Evolutionary conservation across 2,797 vertebrate species (phyloP).

Genomic region (Pygocentrus nattereri): DNA sequence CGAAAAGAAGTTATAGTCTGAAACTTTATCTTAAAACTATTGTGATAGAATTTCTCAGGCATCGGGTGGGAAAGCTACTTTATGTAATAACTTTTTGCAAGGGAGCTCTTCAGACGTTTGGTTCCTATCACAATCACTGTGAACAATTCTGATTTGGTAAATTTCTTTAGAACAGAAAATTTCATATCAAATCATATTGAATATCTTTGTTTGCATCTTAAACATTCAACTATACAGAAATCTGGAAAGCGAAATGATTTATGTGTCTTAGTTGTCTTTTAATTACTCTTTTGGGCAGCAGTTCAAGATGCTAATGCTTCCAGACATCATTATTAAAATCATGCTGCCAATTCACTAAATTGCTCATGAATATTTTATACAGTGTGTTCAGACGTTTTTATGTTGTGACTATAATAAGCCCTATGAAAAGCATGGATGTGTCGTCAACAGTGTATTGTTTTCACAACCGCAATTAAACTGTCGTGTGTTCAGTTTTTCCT

Average conservation of each 20-base stretch:
- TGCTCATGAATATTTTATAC: not conserved
- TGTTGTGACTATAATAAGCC: not conserved
- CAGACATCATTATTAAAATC: not conserved
- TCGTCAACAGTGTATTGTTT: not conserved
- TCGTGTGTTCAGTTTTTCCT: constrained; percentile 14
- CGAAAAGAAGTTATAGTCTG: no score
- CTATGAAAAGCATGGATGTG: not conserved
- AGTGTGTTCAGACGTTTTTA: not conserved
- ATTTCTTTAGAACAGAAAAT: no score
- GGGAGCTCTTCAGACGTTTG: no score
- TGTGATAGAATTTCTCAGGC: no score
- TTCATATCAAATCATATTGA: no score
- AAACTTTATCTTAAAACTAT: no score
- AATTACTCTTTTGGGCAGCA: not conserved
- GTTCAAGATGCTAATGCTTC: not conserved
- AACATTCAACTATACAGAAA: not conserved
- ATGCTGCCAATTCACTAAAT: not conserved
- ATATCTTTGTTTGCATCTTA: no score
- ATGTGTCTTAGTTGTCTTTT: not conserved
- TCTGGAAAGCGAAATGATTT: not conserved
- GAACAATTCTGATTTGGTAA: no score
- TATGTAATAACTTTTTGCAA: no score
- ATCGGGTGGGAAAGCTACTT: no score
- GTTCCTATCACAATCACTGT: no score
- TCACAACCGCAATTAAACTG: constrained; percentile 19